phyloP scores from a whole-genome alignment of 2,797 vertebrate species.

The Lepidocolaptes lacrymiger region DNA sequence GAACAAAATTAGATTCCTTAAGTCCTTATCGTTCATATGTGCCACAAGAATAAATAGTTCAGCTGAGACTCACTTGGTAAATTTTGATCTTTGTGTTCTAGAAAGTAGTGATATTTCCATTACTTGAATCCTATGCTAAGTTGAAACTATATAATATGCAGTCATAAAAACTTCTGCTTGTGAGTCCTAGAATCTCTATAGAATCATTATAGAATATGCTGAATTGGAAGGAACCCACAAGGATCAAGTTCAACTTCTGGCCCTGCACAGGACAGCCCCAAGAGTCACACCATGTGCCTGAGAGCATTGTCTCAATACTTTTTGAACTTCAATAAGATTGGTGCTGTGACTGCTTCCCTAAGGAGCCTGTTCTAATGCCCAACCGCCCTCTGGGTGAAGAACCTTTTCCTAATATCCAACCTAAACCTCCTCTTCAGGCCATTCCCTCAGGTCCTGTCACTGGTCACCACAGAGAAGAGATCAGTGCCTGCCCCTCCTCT shows the following conservation, averaged over 20 bases:
- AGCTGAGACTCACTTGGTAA: neutral
- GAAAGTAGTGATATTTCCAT: neutral
- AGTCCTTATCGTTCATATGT: neutral
- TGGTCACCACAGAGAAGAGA: no score
- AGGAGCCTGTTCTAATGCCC: no score
- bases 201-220: neutral
- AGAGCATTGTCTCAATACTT: neutral
- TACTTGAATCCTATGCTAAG: neutral
- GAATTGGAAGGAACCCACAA: neutral
- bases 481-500: neutral
- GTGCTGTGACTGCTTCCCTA: neutral
- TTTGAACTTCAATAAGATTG: no score
- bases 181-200: neutral
- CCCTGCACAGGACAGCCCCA: accelerated
- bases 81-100: neutral
- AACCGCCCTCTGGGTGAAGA: accelerated
- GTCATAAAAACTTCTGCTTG: neutral
- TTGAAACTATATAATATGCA: neutral
- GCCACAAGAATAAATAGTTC: neutral
- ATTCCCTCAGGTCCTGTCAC: neutral
- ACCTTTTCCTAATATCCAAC: neutral
- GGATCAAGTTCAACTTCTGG: neutral
- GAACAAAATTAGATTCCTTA: neutral
- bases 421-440: neutral
- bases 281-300: no score